These are phyloP conservation scores for Stomatorhinus walkeri DNA, from an alignment of 2,797 vertebrate genomes.

Conservation along the genomic window DNA sequence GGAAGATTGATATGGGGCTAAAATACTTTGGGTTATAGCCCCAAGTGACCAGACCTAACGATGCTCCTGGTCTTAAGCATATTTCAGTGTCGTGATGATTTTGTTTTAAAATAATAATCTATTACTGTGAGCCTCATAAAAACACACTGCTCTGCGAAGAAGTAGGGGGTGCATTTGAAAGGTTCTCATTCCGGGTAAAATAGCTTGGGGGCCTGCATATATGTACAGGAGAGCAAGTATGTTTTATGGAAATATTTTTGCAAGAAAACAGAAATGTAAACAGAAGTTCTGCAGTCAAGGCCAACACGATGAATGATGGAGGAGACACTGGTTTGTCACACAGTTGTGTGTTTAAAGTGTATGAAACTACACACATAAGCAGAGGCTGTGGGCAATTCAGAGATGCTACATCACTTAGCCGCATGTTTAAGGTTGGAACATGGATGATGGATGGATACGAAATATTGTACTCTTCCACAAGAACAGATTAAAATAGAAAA, in stretches of 20 bases:
- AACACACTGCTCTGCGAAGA: neutral
- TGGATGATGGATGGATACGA: neutral
- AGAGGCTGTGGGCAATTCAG: neutral
- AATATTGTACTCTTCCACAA: neutral
- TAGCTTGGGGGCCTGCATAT: neutral
- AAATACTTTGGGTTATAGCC: neutral
- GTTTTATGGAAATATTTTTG: neutral
- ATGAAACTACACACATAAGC: neutral
- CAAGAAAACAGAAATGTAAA: neutral
- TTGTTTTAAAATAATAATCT: neutral
- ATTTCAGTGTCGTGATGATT: neutral
- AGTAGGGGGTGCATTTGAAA: neutral
- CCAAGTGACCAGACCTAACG: neutral
- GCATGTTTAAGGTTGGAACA: neutral
- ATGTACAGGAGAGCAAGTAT: neutral
- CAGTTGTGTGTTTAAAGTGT: neutral
- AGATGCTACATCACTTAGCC: neutral
- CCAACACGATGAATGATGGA: neutral
- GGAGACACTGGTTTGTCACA: neutral
- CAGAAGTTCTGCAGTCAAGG: neutral
- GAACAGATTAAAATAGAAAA: neutral
- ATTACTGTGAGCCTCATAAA: neutral
- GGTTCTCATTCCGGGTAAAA: neutral
- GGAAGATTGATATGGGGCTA: neutral
- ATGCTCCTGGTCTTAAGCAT: neutral